Conservation (phyloP, 2,888 invertebrate species). For the Ornithoptera alexandrae region DNA sequence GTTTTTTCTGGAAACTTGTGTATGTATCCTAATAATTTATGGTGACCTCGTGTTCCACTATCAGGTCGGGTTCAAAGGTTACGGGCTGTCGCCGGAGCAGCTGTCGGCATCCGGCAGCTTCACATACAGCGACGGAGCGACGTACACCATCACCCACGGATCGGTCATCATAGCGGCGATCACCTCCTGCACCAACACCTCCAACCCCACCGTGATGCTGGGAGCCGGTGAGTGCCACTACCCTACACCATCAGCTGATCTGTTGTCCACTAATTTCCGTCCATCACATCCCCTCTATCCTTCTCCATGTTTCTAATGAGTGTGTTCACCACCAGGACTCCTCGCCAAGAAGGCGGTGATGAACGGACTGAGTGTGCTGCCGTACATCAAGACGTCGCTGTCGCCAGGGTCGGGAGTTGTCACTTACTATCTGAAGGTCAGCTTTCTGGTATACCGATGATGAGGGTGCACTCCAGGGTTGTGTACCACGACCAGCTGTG, state of each 20-base stretch:
- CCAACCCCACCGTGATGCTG: constrained; percentile 98
- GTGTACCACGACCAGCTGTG: too few relatives aligned
- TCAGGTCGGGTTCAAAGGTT: constrained; percentile 96
- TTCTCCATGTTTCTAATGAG: too few relatives aligned
- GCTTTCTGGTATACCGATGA: constrained; percentile 2
- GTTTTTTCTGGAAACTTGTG: too few relatives aligned
- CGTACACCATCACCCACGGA: constrained; percentile 85
- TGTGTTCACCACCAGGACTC: constrained; percentile 81
- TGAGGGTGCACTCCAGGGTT: too few relatives aligned
- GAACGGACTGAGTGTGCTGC: constrained; percentile 91
- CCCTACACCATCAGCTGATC: too few relatives aligned
- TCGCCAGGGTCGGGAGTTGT: constrained; percentile 98
- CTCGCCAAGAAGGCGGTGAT: constrained; percentile 97
- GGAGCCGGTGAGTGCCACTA: constrained; percentile 85
- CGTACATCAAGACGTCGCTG: constrained; percentile 97
- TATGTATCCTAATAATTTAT: too few relatives aligned
- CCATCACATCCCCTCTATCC: too few relatives aligned
- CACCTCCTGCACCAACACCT: constrained; percentile 98
- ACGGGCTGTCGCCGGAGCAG: constrained; percentile 85
- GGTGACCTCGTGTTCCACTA: constrained; percentile 8
- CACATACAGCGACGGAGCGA: too few relatives aligned
- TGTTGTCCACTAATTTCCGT: too few relatives aligned
- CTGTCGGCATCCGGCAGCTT: constrained; percentile 48
- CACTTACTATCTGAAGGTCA: constrained; percentile 87
- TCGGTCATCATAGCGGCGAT: constrained; percentile 98